A percentile compares a stretch with the other conserved stretches of the same genome.
Conservation (phyloP, 2,113 vertebrate species). For the Ariopsis seemanni region DNA sequence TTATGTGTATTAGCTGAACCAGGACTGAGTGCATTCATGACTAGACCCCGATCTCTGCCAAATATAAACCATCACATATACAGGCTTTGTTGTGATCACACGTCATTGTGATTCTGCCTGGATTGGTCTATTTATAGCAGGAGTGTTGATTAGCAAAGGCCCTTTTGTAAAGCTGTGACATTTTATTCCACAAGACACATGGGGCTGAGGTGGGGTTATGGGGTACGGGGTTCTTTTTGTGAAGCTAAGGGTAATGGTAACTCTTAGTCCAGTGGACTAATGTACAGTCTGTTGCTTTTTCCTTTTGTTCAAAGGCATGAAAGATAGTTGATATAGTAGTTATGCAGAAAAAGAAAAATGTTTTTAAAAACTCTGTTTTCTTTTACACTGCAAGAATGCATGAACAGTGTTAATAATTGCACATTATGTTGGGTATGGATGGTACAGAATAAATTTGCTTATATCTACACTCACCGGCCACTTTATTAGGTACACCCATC, state of each 20-base stretch:
- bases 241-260: too few species aligned
- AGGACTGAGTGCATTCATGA: constrained; percentile 6
- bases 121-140: constrained; percentile 44
- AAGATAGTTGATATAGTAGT: background rate
- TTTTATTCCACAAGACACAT: constrained; percentile 29
- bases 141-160: constrained; percentile 39
- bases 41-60: constrained; percentile 11
- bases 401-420: background rate
- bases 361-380: background rate
- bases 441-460: too few species aligned
- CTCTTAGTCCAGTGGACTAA: background rate
- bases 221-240: background rate
- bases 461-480: too few species aligned
- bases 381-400: background rate
- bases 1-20: background rate
- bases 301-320: background rate
- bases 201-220: background rate
- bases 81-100: constrained; percentile 37
- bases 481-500: too few species aligned
- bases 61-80: constrained; percentile 35
- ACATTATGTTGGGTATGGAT: too few species aligned
- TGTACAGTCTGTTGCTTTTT: background rate
- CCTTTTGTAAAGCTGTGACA: constrained; percentile 25
- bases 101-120: constrained; percentile 39
- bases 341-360: background rate